These are phyloP conservation scores for Hestina assimilis DNA, from an alignment of 1,140 invertebrate species.

Conservation along the genomic window DNA sequence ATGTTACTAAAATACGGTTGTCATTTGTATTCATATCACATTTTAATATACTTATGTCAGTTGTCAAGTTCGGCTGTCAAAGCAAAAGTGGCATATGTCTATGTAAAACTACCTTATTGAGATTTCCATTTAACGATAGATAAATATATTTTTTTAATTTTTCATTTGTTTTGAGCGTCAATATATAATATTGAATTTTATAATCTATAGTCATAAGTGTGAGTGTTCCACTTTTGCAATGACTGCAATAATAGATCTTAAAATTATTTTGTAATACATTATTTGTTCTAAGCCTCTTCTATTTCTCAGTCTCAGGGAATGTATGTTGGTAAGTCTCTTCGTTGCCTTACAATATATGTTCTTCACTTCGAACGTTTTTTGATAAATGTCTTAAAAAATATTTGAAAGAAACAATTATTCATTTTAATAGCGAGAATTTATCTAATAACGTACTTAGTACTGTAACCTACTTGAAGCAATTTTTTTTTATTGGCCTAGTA, in stretches of 20 bases:
- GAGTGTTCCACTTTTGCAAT: neutral
- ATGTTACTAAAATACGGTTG: constrained; percentile 47
- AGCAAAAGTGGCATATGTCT: constrained; percentile 15
- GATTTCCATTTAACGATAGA: neutral
- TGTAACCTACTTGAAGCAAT: constrained; percentile 61
- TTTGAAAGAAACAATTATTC: constrained; percentile 60
- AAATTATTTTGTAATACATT: constrained; percentile 40
- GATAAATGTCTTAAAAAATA: constrained; percentile 71
- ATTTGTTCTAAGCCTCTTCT: constrained; percentile 69
- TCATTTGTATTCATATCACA: constrained; percentile 54
- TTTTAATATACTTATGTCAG: constrained; percentile 38
- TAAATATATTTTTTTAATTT: neutral
- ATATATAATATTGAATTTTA: too few species aligned
- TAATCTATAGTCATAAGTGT: neutral
- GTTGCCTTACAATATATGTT: constrained; percentile 74
- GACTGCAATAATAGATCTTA: constrained; percentile 27
- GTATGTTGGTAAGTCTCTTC: constrained; percentile 75
- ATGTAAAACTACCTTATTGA: neutral
- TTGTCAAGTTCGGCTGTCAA: constrained; percentile 25
- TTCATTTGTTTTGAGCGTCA: too few species aligned
- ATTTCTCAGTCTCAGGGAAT: constrained; percentile 75
- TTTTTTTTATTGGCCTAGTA: constrained; percentile 49
- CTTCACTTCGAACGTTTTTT: constrained; percentile 58
- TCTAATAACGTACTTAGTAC: constrained; percentile 49
- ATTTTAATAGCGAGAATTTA: constrained; percentile 34